Evolutionary conservation across 1,140 invertebrate genomes (phyloP), one percentile per base, ranked within the genome.

Genomic region (Drosophila lini): DNA sequence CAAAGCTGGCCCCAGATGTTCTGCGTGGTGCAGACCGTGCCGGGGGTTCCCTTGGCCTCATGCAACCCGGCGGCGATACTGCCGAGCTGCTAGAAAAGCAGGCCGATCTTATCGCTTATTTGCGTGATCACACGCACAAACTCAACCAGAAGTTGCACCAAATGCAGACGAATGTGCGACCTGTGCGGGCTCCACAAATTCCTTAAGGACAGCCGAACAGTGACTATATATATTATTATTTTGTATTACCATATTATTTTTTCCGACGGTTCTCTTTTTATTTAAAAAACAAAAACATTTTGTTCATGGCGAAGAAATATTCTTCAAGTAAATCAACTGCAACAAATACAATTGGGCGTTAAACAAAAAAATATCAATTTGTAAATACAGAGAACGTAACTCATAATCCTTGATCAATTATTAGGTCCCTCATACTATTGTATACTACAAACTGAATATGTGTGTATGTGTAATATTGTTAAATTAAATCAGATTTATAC

Each of bases 1-100:
- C 92, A 16, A 92, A 93, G 73, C 92, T 93, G 47, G 91, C 93
- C 31, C 94, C 95, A 1, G 95, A 93, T 95, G 95, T 94, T 63
- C 93, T 78, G 78, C 93, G 62, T 90, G 93, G 82, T 91, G 92
- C 61, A 84, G 94, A 74, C 92, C 94, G 70, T 92, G 91, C 92
- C 2, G 92, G 92, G 41, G 93, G 92, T 22, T 94, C 95, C 78
- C 90, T 95, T 53, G 94, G 95, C 10, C 94, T 94, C 42, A 93
- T 93, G 77, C 93, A 93, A 74, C 93, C 92, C 48, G 94, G 93
- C 52, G 93, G 93, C 25, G 93, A 94, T 81, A 86, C 94, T 5
- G 93, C 93, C 31, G 95, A 95, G 59, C 93, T 96, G 55, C 92
- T 95, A 41, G 94, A 95, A 88, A 95, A 95, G 79, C 95, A 96